Base-by-base conservation (phyloP, 1,140 invertebrate species). In the Atta cephalotes region DNA sequence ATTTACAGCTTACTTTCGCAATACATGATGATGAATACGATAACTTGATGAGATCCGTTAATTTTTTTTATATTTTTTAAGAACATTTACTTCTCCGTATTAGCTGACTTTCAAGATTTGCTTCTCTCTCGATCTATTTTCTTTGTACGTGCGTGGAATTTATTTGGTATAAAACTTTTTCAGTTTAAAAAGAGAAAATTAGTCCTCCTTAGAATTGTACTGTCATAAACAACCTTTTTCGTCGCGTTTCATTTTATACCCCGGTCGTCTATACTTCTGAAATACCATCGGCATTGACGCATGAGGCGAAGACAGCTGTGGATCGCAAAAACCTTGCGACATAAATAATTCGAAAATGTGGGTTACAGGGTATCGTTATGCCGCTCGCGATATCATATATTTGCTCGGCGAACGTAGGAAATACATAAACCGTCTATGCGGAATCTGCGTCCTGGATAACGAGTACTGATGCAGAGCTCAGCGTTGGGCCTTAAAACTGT, bases 401-500 rank as follows among this genome's bases (percentile, higher is more conserved):
- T 39, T 51, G 65, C 78, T 25, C 80, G 53, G 56, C 56, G 10
- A 82, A 12, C 63, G 53, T 71, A 49, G 85, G 49, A 85, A 70
- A 77, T 77, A 21, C 49, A 18, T 63, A 28, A 63, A 49, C 39
- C 21, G 70, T 31, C 68, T 81, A 81, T 58, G 72, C 58, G 62
- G 68, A 79, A 85, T 87, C 56, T 77, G 62, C 85, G 77, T 76
- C 65, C 49, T 25, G 78, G 87, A 78, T 87, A 88, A 89, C 87
- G 88, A 89, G 87, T n/a, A 12, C 28, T 77, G 72, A 72, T 25
- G 70, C 18, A 12, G 31, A 25, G 63, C 49, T 68, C 66, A 28
- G 53, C 62, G 56, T 58, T 45, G 76, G 56, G 78, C n/a, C 39
- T 88, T 90, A 92, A 92, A 93, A 93, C 90, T 91, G 91, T 92